These are phyloP conservation scores for Venustaconcha ellipsiformis DNA, from an alignment of 1,140 invertebrate genomes.

Conservation along the genomic window DNA sequence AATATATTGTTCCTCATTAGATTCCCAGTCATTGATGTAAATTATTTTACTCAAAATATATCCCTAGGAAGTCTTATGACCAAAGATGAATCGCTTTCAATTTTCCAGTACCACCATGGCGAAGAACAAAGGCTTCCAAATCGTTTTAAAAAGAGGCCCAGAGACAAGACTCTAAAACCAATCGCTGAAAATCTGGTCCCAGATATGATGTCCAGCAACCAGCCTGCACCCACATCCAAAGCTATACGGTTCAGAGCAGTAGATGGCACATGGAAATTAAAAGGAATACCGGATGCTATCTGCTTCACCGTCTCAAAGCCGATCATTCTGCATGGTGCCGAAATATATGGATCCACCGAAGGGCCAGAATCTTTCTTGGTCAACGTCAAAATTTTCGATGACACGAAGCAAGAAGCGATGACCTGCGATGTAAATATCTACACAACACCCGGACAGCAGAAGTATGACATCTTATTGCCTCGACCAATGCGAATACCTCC, in stretches of 20 bases:
- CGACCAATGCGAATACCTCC: conserved; percentile 24
- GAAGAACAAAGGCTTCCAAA: conserved; percentile 26
- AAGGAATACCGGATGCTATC: conserved; percentile 23
- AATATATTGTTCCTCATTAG: conserved; percentile 31
- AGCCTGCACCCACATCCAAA: conserved; percentile 9
- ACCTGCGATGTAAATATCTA: conserved; percentile 14
- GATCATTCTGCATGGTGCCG: conserved; percentile 24
- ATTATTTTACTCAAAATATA: conserved; percentile 34
- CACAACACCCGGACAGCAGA: conserved; percentile 8
- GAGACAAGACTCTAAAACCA: conserved; percentile 7
- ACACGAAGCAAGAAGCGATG: conserved; percentile 19
- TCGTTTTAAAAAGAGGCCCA: conserved; percentile 15
- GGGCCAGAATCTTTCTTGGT: conserved; percentile 23
- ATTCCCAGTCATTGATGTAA: conserved; percentile 36
- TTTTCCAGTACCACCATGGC: conserved; percentile 31
- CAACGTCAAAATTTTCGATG: conserved; percentile 19
- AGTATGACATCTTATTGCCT: conserved; percentile 22
- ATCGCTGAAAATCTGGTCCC: conserved; percentile 18
- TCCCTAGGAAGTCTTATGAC: conserved; percentile 20
- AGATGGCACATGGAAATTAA: conserved; percentile 26
- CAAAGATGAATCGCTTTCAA: conserved; percentile 25
- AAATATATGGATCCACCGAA: conserved; percentile 15
- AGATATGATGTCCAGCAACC: conserved; percentile 4
- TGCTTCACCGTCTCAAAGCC: conserved; percentile 21
- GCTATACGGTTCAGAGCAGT: conserved; percentile 20